Evolutionary conservation across 2,888 invertebrate genomes (phyloP).

Genomic region (Acanthopleura granulata): DNA sequence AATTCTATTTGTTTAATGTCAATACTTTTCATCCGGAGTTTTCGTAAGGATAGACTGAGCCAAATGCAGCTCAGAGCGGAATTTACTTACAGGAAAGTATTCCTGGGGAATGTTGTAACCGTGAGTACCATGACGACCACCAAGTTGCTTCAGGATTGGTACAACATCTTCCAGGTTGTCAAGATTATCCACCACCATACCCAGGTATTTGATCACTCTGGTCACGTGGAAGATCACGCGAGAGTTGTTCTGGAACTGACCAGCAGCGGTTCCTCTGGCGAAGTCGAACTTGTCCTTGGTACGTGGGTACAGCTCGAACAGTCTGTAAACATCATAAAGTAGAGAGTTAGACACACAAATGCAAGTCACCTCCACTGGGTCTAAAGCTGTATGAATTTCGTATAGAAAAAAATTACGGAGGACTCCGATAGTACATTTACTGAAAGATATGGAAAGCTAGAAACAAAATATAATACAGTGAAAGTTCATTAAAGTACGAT

Average conservation of each 20-base stretch:
- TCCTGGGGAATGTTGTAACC: constrained; percentile 19
- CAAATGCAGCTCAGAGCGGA: background rate
- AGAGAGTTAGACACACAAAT: too few species aligned
- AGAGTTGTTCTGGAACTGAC: constrained; percentile 21
- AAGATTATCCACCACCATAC: constrained; percentile 17
- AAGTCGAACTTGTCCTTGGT: constrained; percentile 23
- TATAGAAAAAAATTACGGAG: too few species aligned
- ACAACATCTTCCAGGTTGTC: constrained; percentile 21
- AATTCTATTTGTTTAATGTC: too few species aligned
- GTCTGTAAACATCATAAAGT: background rate
- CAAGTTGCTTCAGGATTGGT: constrained; percentile 20
- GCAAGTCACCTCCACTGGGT: too few species aligned
- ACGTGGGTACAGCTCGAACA: constrained; percentile 10
- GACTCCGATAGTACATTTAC: too few species aligned
- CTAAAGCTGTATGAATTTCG: too few species aligned
- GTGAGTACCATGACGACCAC: constrained; percentile 20
- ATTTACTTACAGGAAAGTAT: constrained; percentile 20
- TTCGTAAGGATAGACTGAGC: background rate
- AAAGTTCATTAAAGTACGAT: background rate
- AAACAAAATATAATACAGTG: too few species aligned
- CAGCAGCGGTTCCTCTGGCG: constrained; percentile 18
- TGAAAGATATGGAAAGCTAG: too few species aligned
- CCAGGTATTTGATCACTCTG: constrained; percentile 20
- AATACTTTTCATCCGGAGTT: background rate
- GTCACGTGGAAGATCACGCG: constrained; percentile 24